Conservation (phyloP, 2,113 vertebrate species). For the Perca fluviatilis region DNA sequence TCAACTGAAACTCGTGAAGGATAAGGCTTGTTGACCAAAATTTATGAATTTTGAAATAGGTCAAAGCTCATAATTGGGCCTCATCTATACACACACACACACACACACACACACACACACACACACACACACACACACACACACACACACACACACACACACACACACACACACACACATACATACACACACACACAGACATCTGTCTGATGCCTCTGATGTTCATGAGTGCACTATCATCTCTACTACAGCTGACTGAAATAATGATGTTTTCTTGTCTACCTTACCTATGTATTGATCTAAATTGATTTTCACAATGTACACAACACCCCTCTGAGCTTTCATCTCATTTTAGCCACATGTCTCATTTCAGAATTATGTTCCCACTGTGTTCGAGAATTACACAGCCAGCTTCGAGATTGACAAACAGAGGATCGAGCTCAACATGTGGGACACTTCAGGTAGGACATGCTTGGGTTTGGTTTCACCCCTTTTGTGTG, state of each 20-base stretch:
- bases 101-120: too few species aligned
- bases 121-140: too few species aligned
- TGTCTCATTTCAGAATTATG: conserved; percentile 80
- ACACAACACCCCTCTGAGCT: conserved; percentile 4
- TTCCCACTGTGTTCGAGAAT: conserved; percentile 93
- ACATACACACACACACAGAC: background rate
- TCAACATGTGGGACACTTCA: conserved; percentile 98
- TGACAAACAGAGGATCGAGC: conserved; percentile 94
- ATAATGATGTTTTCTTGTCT: background rate
- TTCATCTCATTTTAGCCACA: conserved; percentile 29
- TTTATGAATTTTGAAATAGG: conserved; percentile 49
- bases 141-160: background rate
- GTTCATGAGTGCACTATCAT: conserved; percentile 20
- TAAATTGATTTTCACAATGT: background rate
- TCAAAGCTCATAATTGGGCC: conserved; percentile 46
- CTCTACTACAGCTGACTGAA: conserved; percentile 19
- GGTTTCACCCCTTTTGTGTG: background rate
- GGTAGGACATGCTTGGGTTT: conserved; percentile 76
- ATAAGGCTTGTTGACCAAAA: conserved; percentile 42
- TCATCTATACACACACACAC: background rate
- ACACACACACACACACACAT: background rate
- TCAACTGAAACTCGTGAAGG: background rate
- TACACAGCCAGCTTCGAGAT: conserved; percentile 96
- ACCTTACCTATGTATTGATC: background rate
- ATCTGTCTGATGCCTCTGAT: conserved; percentile 1